phyloP scores from a whole-genome alignment of 2,797 vertebrate species.

The Sphenodon punctatus region DNA sequence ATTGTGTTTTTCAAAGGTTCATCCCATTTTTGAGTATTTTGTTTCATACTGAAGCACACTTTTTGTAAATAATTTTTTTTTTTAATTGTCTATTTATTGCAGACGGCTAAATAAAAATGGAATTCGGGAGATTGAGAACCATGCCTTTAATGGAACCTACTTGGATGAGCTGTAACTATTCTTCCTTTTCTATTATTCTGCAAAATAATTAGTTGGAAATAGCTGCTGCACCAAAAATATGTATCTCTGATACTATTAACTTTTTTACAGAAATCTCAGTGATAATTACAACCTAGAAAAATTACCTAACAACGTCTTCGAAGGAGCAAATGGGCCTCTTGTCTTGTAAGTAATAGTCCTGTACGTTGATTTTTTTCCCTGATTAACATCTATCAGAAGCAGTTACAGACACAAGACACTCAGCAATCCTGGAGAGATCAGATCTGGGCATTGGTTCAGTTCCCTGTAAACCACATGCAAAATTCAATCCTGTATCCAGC shows the following conservation, averaged over 20 bases:
- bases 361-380: not conserved
- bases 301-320: constrained; percentile 78
- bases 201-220: constrained; percentile 36
- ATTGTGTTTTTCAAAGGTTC: constrained; percentile 16
- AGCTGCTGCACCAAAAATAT: constrained; percentile 17
- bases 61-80: constrained; percentile 19
- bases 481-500: no score
- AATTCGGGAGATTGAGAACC: constrained; percentile 77
- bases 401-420: not conserved
- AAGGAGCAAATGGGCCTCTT: constrained; percentile 76
- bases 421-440: no score
- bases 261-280: constrained; percentile 78
- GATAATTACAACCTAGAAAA: constrained; percentile 80
- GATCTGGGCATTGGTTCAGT: no score
- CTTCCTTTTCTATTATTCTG: constrained; percentile 24
- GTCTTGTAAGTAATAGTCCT: constrained; percentile 78
- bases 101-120: constrained; percentile 83
- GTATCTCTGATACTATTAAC: no score
- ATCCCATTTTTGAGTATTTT: constrained; percentile 34
- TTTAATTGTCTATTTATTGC: constrained; percentile 58
- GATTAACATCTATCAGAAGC: not conserved
- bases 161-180: constrained; percentile 80
- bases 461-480: no score
- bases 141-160: constrained; percentile 82
- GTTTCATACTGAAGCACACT: constrained; percentile 1